Evolutionary conservation across 2,888 invertebrate genomes (phyloP).

Genomic region (Xestia ashworthii): DNA sequence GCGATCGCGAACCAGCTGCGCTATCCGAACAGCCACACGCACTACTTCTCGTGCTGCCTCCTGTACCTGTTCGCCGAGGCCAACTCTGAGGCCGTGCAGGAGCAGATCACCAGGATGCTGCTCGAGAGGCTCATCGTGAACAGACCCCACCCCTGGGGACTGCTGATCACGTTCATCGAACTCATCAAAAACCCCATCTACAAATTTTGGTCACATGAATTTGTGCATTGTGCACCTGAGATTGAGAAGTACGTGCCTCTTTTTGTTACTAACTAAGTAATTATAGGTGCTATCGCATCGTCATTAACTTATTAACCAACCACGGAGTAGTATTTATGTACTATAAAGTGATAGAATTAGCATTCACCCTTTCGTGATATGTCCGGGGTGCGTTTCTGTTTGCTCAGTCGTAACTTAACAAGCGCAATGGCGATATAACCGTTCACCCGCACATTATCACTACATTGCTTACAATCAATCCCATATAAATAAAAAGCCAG

Average conservation of each 20-base stretch:
- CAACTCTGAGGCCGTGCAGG: conserved; percentile 99
- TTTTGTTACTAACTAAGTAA: conserved; percentile 12
- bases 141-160: conserved; percentile 99
- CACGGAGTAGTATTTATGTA: conserved; percentile 45
- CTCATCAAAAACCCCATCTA: conserved; percentile 99
- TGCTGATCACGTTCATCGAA: conserved; percentile 99
- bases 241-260: conserved; percentile 97
- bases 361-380: conserved; percentile 50
- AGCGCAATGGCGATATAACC: conserved; percentile 2
- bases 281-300: conserved; percentile 35
- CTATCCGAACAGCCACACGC: conserved; percentile 99
- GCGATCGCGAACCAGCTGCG: conserved; percentile 99
- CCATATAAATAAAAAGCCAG: conserved; percentile 33
- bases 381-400: conserved; percentile 20
- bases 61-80: conserved; percentile 99
- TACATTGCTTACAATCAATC: conserved; percentile 33
- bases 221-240: conserved; percentile 99
- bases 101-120: conserved; percentile 99
- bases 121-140: conserved; percentile 99
- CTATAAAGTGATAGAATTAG: conserved; percentile 46
- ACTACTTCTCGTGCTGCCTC: conserved; percentile 99
- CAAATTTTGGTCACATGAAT: conserved; percentile 99
- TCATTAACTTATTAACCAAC: conserved; percentile 42
- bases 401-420: background rate
- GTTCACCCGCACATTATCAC: conserved; percentile 39